A percentile compares a stretch with the other conserved stretches of the same genome.
These are phyloP conservation scores for Alviniconcha strummeri DNA, from an alignment of 2,888 invertebrate genomes.

Conservation along the genomic window DNA sequence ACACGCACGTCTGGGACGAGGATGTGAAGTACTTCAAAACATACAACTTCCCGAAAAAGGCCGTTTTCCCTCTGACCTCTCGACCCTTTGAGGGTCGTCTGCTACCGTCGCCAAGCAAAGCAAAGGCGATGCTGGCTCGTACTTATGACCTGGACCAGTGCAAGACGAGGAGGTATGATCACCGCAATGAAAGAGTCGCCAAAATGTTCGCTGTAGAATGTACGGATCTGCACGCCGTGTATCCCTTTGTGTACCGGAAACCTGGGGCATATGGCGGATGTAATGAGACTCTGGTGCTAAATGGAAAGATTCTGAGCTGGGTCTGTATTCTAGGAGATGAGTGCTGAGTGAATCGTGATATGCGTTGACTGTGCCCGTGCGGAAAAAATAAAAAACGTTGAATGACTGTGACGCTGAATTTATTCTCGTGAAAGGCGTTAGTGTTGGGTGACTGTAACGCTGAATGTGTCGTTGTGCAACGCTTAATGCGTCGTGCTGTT, in stretches of 20 bases:
- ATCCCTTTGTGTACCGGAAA: not conserved
- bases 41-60: conserved; percentile 32
- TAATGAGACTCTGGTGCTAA: not conserved
- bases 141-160: not conserved
- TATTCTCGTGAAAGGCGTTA: not conserved
- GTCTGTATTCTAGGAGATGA: not conserved
- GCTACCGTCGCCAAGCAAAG: conserved; percentile 42
- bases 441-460: not conserved
- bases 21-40: conserved; percentile 22
- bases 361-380: not conserved
- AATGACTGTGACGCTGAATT: no score
- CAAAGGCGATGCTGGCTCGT: not conserved
- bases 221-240: not conserved
- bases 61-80: conserved; percentile 37
- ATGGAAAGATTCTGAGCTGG: not conserved
- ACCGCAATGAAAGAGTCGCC: not conserved
- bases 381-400: not conserved
- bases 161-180: not conserved
- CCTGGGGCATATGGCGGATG: not conserved
- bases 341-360: not conserved
- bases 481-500: not conserved
- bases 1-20: conserved; percentile 45
- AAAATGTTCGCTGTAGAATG: not conserved
- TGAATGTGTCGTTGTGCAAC: not conserved
- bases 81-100: conserved; percentile 40